A percentile compares a stretch with the other conserved stretches of the same genome.
phyloP scores from a whole-genome alignment of 2,113 vertebrate genomes.

The Pelobates fuscus region DNA sequence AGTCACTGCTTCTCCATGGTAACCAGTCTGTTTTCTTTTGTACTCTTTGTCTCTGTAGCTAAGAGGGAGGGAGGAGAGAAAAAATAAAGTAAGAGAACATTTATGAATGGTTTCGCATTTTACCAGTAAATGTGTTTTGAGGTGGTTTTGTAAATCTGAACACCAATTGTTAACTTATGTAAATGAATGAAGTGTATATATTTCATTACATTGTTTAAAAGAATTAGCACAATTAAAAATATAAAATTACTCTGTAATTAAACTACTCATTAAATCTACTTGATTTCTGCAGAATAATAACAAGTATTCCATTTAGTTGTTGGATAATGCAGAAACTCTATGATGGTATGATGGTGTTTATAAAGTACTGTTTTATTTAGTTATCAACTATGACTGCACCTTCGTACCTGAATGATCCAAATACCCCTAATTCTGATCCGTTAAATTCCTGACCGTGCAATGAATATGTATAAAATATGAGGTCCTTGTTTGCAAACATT shows the following conservation, averaged over 20 bases:
- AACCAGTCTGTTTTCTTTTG: conserved; percentile 41
- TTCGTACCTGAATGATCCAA: no score
- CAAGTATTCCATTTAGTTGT: no score
- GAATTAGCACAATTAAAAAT: not conserved
- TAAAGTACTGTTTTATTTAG: no score
- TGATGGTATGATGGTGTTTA: no score
- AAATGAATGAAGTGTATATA: not conserved
- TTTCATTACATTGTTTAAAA: not conserved
- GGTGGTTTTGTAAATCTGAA: not conserved
- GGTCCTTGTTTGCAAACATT: no score
- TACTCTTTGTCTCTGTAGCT: conserved; percentile 24
- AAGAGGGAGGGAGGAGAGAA: not conserved
- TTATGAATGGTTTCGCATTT: not conserved
- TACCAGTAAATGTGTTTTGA: not conserved
- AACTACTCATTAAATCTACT: no score
- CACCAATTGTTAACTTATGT: not conserved
- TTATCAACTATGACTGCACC: no score
- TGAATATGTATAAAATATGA: no score
- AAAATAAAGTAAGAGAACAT: not conserved
- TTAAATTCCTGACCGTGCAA: no score
- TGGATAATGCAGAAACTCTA: no score
- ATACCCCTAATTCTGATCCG: no score
- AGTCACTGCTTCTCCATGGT: conserved; percentile 20
- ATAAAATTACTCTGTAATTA: not conserved
- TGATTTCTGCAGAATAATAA: no score